Evolutionary conservation across 2,888 invertebrate genomes (phyloP).

Genomic region (Apamea epomidion): DNA sequence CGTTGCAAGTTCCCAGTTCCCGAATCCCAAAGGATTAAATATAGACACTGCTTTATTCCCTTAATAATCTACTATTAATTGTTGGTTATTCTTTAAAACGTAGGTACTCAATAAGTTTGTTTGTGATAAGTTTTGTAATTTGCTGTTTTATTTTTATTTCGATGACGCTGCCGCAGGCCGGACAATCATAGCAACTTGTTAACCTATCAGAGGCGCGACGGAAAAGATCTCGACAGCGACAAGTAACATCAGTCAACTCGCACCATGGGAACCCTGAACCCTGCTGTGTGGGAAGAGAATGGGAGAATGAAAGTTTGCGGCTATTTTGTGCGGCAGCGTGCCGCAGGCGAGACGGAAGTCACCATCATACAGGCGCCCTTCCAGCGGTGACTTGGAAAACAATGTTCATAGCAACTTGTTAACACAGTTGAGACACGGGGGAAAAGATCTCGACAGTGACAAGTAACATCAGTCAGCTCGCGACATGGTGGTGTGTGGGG

Average conservation of each 20-base stretch:
- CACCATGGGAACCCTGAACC: background rate
- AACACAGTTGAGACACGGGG: background rate
- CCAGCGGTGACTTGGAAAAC: too few relatives aligned
- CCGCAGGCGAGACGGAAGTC: background rate
- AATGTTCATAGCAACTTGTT: background rate
- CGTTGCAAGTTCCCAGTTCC: background rate
- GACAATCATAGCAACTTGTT: background rate
- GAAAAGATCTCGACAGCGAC: background rate
- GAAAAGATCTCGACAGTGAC: background rate
- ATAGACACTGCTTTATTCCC: background rate
- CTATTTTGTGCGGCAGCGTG: too few relatives aligned
- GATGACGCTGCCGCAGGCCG: background rate
- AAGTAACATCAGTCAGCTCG: slow-evolving; percentile 5
- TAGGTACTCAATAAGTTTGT: background rate
- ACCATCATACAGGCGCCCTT: too few relatives aligned
- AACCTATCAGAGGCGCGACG: background rate
- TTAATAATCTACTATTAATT: background rate
- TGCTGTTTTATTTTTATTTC: slow-evolving; percentile 3
- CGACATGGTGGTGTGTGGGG: background rate
- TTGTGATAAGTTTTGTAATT: background rate
- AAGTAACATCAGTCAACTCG: slow-evolving; percentile 2
- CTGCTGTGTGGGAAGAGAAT: background rate
- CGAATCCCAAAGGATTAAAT: background rate
- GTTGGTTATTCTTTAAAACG: background rate
- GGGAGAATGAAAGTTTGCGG: background rate